phyloP scores from a whole-genome alignment of 2,888 invertebrate species.

The Andrena fulva region DNA sequence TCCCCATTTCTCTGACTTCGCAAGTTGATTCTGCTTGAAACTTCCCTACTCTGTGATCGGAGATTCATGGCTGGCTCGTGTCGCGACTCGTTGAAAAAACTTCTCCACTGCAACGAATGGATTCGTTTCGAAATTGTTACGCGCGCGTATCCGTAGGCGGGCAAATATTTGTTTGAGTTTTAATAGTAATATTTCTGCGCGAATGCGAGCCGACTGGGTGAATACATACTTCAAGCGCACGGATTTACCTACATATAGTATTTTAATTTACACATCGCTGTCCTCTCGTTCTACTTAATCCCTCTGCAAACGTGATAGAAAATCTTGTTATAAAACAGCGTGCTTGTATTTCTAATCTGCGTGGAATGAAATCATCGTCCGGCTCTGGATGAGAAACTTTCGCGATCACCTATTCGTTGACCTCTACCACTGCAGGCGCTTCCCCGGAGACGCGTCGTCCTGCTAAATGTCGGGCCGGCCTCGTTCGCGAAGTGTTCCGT shows the following conservation, averaged over 20 bases:
- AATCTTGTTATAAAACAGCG: no score
- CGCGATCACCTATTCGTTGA: conserved; percentile 13
- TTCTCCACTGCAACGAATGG: background rate
- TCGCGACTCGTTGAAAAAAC: background rate
- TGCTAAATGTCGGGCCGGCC: background rate
- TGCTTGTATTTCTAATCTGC: no score
- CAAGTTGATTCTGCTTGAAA: background rate
- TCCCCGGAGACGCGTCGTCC: background rate
- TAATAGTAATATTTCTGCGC: background rate
- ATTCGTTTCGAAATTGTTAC: background rate
- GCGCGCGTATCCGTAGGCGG: background rate
- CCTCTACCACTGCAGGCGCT: conserved; percentile 2
- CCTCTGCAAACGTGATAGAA: no score
- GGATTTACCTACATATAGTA: no score
- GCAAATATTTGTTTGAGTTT: conserved; percentile 18
- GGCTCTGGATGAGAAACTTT: background rate
- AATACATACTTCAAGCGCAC: no score
- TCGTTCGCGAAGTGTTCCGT: background rate
- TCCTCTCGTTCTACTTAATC: no score
- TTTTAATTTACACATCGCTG: no score
- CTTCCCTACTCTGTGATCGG: background rate
- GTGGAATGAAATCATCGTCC: background rate
- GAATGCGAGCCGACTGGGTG: no score
- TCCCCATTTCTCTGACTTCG: background rate
- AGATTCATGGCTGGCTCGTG: background rate